These are phyloP conservation scores for Cavia porcellus DNA, from an alignment of 2,113 vertebrate species.

Conservation along the genomic window DNA sequence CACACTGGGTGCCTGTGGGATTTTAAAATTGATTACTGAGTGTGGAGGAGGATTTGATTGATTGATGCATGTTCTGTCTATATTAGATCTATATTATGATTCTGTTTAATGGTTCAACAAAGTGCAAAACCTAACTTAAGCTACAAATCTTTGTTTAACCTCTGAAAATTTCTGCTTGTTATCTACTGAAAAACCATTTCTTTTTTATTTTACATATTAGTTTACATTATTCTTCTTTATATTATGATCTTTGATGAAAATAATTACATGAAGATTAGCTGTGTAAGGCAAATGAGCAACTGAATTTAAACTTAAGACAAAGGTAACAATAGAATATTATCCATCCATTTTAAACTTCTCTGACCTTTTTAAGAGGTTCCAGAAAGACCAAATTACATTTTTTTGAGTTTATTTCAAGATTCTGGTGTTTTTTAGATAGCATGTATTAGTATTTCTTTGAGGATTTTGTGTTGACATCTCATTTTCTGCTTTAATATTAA, in stretches of 20 bases:
- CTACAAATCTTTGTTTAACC: background rate
- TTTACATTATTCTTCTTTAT: background rate
- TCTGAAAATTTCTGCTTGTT: background rate
- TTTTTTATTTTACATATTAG: background rate
- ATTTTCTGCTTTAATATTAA: background rate
- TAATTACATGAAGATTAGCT: background rate
- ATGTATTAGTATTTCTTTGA: background rate
- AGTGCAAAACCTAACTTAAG: background rate
- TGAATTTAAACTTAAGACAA: conserved; percentile 19
- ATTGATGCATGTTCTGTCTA: background rate
- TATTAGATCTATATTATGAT: background rate
- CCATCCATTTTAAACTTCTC: background rate
- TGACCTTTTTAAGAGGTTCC: background rate
- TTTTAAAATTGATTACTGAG: background rate
- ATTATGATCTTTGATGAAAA: background rate
- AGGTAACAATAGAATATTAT: background rate
- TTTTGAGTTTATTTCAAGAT: background rate
- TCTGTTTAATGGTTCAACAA: background rate
- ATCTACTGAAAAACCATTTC: background rate
- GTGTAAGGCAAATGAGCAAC: background rate
- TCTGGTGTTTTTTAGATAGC: background rate
- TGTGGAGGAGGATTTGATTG: background rate
- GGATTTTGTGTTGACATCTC: background rate
- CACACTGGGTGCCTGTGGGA: background rate
- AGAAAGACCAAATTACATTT: background rate